Evolutionary conservation across 2,888 invertebrate genomes (phyloP), one percentile per base, ranked within the genome.

Genomic region (Pheosia tremula): DNA sequence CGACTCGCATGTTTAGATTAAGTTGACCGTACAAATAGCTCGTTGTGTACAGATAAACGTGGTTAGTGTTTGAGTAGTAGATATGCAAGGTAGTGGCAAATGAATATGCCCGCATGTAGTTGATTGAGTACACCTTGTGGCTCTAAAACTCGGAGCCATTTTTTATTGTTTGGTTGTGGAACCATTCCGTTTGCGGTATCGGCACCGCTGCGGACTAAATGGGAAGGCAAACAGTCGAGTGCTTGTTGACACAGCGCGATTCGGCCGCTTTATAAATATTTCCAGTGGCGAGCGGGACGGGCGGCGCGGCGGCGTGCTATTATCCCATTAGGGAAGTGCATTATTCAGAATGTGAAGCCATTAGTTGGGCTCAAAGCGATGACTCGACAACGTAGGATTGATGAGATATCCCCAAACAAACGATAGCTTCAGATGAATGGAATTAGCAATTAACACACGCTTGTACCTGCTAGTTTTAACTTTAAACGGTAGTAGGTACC

Each of bases 311-410:
- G 82, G 81, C 80, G 82, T 83, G 86, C 87, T 86, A 91, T 91
- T 91, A 91, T 90, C 89, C 90, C 89, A 91, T 92, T 92, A 91
- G 84, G 88, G 86, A 83, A 89, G 87, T 83, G 85, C 87, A 89
- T 90, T 88, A 89, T 87, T 83, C 84, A 87, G 85, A 89, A 89
- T 87, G 87, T 85, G 84, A 82, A 82, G 86, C 87, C 87, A 87
- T 89, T 86, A 86, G 82, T 77, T 77, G 78, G 75, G 81, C 72
- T 77, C 77, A 63, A 66, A 57, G 61, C 59, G 62, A 54, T 59
- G 57, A 69, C 66, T 62, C 66, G 53, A 57, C 65, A 60, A 24
- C 24, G 24, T 24, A 24, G 24, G 24, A 58, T 59, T 65, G 61
- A 64, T 68, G 62, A 64, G 49, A 59, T 53, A 7, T 50, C 24